Evolutionary conservation across 37 sponge, comb jelly and placozoan species (phyloP).

Genomic region (Lycopodina hypogea): DNA sequence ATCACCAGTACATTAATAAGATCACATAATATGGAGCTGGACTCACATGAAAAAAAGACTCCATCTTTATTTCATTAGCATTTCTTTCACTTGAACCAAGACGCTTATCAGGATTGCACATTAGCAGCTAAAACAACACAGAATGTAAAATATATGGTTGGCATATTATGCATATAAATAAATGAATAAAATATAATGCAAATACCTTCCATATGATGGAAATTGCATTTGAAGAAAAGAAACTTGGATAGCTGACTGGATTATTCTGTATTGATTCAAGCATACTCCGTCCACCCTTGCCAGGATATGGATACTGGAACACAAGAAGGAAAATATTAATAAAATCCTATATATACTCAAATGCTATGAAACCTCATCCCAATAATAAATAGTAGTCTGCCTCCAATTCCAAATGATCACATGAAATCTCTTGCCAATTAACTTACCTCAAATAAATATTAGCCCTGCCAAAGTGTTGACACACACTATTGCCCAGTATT

Average conservation of each 20-base stretch:
- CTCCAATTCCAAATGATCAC: not conserved
- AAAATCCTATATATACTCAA: not conserved
- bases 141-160: not conserved
- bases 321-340: not conserved
- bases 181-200: not conserved
- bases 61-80: slow-evolving; percentile 94
- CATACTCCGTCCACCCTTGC: slow-evolving; percentile 96
- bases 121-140: slow-evolving; percentile 51
- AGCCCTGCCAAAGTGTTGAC: too few species aligned
- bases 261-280: slow-evolving; percentile 98
- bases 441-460: too few species aligned
- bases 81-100: slow-evolving; percentile 93
- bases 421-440: too few species aligned
- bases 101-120: slow-evolving; percentile 90
- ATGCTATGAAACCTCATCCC: not conserved
- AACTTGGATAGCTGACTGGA: slow-evolving; percentile 93
- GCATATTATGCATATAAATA: too few species aligned
- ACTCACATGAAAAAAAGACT: slow-evolving; percentile 92
- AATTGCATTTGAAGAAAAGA: slow-evolving; percentile 92
- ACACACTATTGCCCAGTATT: too few species aligned
- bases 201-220: slow-evolving; percentile 95
- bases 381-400: not conserved
- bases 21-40: not conserved
- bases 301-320: slow-evolving; percentile 90
- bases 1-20: not conserved